A percentile compares a stretch with the other conserved stretches of the same genome.
These are phyloP conservation scores for Leucosticte australis DNA, from an alignment of 2,113 vertebrate genomes.

Conservation along the genomic window DNA sequence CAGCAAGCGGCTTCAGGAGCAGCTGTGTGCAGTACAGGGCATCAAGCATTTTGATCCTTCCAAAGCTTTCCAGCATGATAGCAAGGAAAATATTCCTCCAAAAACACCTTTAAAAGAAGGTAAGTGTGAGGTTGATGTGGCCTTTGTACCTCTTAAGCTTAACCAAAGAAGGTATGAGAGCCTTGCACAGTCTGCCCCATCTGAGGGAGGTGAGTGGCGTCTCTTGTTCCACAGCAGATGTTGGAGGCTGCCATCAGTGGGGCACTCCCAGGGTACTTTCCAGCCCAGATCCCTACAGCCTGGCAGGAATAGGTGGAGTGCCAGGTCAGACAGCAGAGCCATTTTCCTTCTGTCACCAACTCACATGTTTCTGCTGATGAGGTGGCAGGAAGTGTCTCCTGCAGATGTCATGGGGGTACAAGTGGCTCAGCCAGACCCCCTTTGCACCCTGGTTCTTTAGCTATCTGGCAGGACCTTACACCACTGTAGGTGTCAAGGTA, in stretches of 20 bases:
- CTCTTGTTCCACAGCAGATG: background rate
- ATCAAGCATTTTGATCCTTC: constrained; percentile 82
- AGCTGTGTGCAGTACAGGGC: constrained; percentile 71
- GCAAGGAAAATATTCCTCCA: constrained; percentile 85
- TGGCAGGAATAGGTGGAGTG: too few species aligned
- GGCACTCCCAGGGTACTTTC: background rate
- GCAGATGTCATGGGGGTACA: fast-evolving
- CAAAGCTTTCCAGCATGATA: constrained; percentile 87
- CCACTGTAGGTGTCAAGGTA: background rate
- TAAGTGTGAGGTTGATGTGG: constrained; percentile 8
- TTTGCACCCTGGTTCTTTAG: background rate
- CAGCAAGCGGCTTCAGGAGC: constrained; percentile 76
- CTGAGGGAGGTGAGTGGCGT: background rate
- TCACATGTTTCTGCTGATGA: fast-evolving
- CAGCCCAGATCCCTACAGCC: background rate
- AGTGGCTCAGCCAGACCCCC: background rate
- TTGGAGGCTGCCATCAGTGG: background rate
- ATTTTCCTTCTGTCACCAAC: background rate
- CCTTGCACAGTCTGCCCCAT: background rate
- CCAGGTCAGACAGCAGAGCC: background rate
- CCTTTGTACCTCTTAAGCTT: background rate
- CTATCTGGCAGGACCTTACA: background rate
- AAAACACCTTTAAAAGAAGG: constrained; percentile 81
- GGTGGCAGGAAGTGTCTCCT: background rate
- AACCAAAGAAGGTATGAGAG: background rate